Evolutionary conservation across 2,797 vertebrate species (phyloP), one percentile per base, ranked within the genome.

Genomic region (Ctenochaetus hawaiiensis): DNA sequence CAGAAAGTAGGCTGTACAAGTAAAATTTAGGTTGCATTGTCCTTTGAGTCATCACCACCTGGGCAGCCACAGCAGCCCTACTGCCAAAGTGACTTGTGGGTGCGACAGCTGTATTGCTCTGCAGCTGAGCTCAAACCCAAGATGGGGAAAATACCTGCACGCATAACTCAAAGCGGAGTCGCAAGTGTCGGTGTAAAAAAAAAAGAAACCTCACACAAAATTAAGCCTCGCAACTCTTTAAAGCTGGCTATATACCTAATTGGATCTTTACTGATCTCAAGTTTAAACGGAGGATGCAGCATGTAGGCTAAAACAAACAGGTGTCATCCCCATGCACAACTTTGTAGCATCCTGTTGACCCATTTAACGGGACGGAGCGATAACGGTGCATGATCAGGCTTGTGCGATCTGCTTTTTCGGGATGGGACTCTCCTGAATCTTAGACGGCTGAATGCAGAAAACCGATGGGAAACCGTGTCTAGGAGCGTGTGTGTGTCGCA

Each of bases 91-190:
- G 73, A 85, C 81, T 89, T 90, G 82, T 78, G 87, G 88, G 77
- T 77, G 78, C 37, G 66, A 89, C 91, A 89, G 83, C 86, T 92
- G 90, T 85, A 80, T 8, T 10, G 30, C 73, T 89, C 65, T 87
- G 88, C 89, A 87, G 89, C 87, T 86, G 81, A 89, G 78, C 45
- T 75, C 67, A 58, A 78, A 80, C 44, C 43, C 37, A 45, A 71
- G 22, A 26, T 3, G 67, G 22, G 59, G 72, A 2, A 53, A 65
- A 47, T 37, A 67, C 67, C 76, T 67, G 74, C 41, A 72, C 4
- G n/a, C 26, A 45, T n/a, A 18, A 48, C 41, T 18, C 37, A 54
- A 54, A 68, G 22, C 4, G 37, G 22, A 49, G 58, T 6, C 30
- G 13, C 16, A 34, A 52, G 30, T 11, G 64, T 3, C 23, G 26